phyloP scores from a whole-genome alignment of 2,113 vertebrate genomes.

The Uria aalge region DNA sequence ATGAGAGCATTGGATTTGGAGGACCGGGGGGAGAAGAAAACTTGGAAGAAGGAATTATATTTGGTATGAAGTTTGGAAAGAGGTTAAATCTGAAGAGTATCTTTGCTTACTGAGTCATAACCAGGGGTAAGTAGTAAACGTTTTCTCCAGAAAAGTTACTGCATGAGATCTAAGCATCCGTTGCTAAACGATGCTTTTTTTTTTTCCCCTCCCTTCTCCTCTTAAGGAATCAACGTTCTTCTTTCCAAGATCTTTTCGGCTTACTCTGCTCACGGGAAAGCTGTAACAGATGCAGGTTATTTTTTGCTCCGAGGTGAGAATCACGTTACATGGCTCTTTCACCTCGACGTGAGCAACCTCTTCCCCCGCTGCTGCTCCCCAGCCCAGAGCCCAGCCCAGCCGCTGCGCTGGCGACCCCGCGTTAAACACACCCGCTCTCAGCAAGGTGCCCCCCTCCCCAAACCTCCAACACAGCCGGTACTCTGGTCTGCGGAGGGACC shows the following conservation, averaged over 20 bases:
- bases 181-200: not conserved
- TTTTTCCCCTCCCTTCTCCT: not conserved
- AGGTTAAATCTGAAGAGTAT: not conserved
- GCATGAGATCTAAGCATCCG: not conserved
- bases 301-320: conserved; percentile 1
- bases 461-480: rapidly evolving
- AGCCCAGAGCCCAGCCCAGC: not conserved
- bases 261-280: not conserved
- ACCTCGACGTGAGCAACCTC: not conserved
- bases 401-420: rapidly evolving
- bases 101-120: not conserved
- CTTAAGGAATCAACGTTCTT: not conserved
- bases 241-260: conserved; percentile 25
- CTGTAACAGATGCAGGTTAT: conserved; percentile 37
- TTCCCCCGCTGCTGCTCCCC: not conserved
- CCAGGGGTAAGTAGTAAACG: not conserved
- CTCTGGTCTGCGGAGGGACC: not conserved
- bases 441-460: rapidly evolving
- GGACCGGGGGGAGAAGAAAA: not conserved
- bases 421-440: rapidly evolving
- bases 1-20: not conserved
- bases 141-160: not conserved
- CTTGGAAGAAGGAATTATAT: not conserved
- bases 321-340: not conserved
- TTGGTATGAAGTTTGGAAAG: not conserved